Conservation (phyloP, 37 sponge, comb jelly and placozoan genomes). For the Geodia barretti region DNA sequence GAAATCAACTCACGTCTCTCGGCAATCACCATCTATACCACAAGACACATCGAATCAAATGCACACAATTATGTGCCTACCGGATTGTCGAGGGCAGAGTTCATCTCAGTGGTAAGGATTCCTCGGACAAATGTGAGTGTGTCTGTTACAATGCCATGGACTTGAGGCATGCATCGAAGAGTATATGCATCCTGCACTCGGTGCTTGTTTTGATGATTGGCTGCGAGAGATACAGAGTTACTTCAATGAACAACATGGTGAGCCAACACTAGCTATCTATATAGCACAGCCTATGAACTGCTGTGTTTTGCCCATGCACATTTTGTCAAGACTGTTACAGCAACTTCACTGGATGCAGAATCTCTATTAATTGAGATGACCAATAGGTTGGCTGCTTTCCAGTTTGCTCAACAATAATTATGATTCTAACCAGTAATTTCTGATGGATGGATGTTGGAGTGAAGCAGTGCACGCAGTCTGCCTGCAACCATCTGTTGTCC, state of each 20-base stretch:
- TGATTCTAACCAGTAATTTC: neutral
- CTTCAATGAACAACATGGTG: too few relatives aligned
- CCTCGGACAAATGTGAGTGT: constrained; percentile 75
- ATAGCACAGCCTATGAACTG: neutral
- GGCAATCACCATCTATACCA: constrained; percentile 57
- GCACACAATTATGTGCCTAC: constrained; percentile 24
- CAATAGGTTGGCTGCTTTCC: neutral
- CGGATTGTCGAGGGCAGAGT: constrained; percentile 91
- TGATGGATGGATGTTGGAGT: too few relatives aligned
- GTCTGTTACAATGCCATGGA: constrained; percentile 81
- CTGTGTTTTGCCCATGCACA: neutral
- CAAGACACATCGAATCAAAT: neutral
- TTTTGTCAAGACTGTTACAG: neutral
- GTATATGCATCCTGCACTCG: constrained; percentile 84
- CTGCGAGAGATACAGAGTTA: too few relatives aligned
- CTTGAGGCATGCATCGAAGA: constrained; percentile 71
- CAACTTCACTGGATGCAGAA: neutral
- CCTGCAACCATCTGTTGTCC: constrained; percentile 76
- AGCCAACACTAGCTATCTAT: too few relatives aligned
- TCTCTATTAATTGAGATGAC: too few relatives aligned
- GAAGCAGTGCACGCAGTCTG: constrained; percentile 54
- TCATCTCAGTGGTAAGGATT: constrained; percentile 77
- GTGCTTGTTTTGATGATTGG: too few relatives aligned
- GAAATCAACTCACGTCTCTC: constrained; percentile 46
- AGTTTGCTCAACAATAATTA: neutral